Evolutionary conservation across 1,140 invertebrate species (phyloP), one percentile per base, ranked within the genome.

Genomic region (Hormaphis cornu): DNA sequence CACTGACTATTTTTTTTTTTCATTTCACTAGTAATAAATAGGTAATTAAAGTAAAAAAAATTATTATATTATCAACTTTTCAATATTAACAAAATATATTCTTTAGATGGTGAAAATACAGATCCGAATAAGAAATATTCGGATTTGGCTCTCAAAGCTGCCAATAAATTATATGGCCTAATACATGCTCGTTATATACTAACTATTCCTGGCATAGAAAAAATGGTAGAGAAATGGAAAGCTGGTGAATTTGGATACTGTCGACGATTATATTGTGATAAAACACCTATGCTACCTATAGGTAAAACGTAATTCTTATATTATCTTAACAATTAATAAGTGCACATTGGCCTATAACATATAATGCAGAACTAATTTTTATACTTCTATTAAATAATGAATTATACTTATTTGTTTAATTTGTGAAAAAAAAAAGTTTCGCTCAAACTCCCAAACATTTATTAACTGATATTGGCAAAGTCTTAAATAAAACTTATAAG

Each of bases 211-310:
- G 97, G 97, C 53, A 99, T 99, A 77, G 93, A 91, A 73, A 94
- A 98, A 81, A 99, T 99, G 95, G 91, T 98, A 77, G 96, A 99
- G 78, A 99, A 99, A 82, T 99, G 98, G 82, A 95, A 98, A 82
- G 86, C 92, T 73, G 95, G 95, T 70, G 97, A 99, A 79, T 99
- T 99, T 83, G 96, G 97, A 37, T 89, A 93, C 77, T 99, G 97
- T 81, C 96, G 96, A 46, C 82, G 91, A 71, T 90, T 92, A 6
- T 98, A 98, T 79, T 99, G 97, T 81, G 97, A 99, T 81, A 92
- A 93, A 77, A 95, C 98, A 78, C 86, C 90, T 18, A 94, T 98
- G 91, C 83, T 99, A 74, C 97, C 97, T 50, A 89, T 99, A 76
- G 95, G 92, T 92, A n/a, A n/a, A n/a, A n/a, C n/a, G n/a, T n/a